Evolutionary conservation across 2,888 invertebrate genomes (phyloP).

Genomic region (Trichopria drosophilae): DNA sequence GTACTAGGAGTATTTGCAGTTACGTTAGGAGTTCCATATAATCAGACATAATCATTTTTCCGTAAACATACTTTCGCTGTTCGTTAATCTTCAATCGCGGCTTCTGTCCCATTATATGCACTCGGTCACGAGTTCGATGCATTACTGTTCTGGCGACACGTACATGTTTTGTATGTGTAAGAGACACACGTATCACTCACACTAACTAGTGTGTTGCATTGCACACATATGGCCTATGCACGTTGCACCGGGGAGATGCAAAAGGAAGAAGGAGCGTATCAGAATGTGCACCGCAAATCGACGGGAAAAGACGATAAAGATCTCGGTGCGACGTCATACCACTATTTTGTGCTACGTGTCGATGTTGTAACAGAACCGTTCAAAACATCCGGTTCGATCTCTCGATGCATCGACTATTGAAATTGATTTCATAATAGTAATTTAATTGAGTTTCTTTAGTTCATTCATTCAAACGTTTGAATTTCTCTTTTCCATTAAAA

Average conservation of each 20-base stretch:
- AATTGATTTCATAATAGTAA: too few species aligned
- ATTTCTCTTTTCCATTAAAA: too few species aligned
- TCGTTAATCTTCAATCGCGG: constrained; percentile 36
- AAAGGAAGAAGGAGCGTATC: constrained; percentile 33
- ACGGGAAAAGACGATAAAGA: constrained; percentile 35
- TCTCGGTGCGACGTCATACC: constrained; percentile 34
- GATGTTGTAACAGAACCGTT: constrained; percentile 31
- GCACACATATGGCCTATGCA: too few species aligned
- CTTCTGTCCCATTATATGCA: constrained; percentile 43
- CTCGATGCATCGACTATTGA: constrained; percentile 12
- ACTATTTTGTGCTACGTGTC: constrained; percentile 19
- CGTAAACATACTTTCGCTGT: too few species aligned
- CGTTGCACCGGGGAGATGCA: constrained; percentile 34
- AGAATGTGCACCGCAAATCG: constrained; percentile 14
- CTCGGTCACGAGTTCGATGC: constrained; percentile 45
- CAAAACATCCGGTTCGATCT: constrained; percentile 29
- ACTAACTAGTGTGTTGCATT: too few species aligned
- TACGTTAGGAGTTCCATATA: too few species aligned
- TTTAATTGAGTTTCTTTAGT: too few species aligned
- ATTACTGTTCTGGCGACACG: constrained; percentile 45
- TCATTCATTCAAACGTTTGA: too few species aligned
- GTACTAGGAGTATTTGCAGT: too few species aligned
- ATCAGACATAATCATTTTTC: too few species aligned
- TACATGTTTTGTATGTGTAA: too few species aligned
- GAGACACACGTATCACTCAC: too few species aligned